These are phyloP conservation scores for Dipodomys stephensi DNA, from an alignment of 2,113 vertebrate species.

Conservation along the genomic window DNA sequence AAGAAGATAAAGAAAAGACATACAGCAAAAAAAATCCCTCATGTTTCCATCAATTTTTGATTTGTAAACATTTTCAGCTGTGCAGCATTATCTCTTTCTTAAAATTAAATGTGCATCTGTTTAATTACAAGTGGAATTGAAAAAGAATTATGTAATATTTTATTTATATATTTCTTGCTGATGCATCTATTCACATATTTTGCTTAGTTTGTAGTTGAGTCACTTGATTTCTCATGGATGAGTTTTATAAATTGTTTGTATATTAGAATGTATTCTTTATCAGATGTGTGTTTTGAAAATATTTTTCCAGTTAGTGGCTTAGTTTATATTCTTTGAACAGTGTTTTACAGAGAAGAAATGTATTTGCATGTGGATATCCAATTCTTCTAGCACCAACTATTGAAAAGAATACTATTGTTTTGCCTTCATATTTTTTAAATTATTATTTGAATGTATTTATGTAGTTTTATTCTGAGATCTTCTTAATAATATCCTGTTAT, in stretches of 20 bases:
- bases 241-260: neutral
- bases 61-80: neutral
- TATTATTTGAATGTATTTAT: neutral
- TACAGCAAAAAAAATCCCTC: too few species aligned
- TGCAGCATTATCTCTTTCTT: neutral
- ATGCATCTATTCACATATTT: neutral
- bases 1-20: too few species aligned
- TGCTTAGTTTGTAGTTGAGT: neutral
- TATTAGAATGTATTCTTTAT: neutral
- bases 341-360: neutral
- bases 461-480: neutral
- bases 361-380: neutral
- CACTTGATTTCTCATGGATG: neutral
- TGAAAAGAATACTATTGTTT: neutral
- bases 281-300: neutral
- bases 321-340: neutral
- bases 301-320: neutral
- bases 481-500: neutral
- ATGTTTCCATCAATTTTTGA: neutral
- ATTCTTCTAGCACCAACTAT: neutral
- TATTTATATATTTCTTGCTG: neutral
- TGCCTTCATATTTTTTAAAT: neutral
- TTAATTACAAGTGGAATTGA: neutral
- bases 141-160: neutral
- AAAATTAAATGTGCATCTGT: neutral